A percentile compares a stretch with the other conserved stretches of the same genome.
Evolutionary conservation across 2,888 invertebrate species (phyloP).

Genomic region (Liposcelis brunnea): DNA sequence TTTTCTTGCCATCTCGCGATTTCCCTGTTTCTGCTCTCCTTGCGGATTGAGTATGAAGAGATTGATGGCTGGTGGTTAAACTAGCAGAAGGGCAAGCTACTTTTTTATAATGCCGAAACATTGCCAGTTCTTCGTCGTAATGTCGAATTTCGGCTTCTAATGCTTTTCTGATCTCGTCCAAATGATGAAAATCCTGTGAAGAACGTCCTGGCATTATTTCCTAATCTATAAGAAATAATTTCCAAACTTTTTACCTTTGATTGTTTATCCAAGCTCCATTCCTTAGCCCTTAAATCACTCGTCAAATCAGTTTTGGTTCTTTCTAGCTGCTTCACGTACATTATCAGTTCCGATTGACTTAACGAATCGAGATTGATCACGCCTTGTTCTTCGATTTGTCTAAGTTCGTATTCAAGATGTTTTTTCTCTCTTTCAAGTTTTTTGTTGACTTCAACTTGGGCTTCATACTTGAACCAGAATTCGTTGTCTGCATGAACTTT

Average conservation of each 20-base stretch:
- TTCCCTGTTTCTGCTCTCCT: no score
- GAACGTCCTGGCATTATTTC: no score
- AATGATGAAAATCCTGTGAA: conserved; percentile 3
- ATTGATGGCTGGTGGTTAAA: not conserved
- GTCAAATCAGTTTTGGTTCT: conserved; percentile 5
- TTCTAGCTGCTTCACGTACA: conserved; percentile 6
- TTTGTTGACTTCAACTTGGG: not conserved
- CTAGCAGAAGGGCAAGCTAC: conserved; percentile 1
- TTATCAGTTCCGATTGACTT: conserved; percentile 1
- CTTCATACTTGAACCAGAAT: conserved; percentile 5
- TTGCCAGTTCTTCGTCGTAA: conserved; percentile 8
- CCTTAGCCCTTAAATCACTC: not conserved
- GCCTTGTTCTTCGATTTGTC: conserved; percentile 5
- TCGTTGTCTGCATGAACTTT: conserved; percentile 3
- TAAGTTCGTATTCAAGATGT: conserved; percentile 1
- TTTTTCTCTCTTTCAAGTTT: conserved; percentile 1
- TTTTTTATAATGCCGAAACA: conserved; percentile 8
- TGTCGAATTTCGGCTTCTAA: conserved; percentile 7
- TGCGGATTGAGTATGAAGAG: not conserved
- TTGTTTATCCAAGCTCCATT: conserved; percentile 6
- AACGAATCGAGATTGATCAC: conserved; percentile 5
- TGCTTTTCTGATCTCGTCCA: not conserved
- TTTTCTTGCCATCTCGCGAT: no score
- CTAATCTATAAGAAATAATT: no score
- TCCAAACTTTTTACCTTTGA: conserved; percentile 4